Conservation (phyloP, 2,888 invertebrate species). For the Melinopterus prodromus region DNA sequence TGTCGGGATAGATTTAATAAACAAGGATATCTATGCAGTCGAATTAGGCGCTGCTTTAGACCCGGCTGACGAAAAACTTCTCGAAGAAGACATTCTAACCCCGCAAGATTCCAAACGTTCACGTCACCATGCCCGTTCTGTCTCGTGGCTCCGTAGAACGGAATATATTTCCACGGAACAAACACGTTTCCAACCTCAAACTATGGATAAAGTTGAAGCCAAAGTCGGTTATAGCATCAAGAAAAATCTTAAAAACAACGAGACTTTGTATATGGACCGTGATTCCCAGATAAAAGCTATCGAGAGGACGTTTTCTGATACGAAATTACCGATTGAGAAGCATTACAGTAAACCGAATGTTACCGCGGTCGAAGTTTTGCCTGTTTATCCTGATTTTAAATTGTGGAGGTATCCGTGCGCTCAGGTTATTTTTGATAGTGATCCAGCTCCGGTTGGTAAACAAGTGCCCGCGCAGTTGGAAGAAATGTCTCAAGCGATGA, state of each 20-base stretch:
- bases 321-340: conserved; percentile 82
- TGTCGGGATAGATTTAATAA: conserved; percentile 96
- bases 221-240: conserved; percentile 99
- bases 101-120: conserved; percentile 91
- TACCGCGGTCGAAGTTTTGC: conserved; percentile 85
- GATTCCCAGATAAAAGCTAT: conserved; percentile 98
- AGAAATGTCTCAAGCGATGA: conserved; percentile 99
- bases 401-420: conserved; percentile 99
- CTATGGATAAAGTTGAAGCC: conserved; percentile 97
- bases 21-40: conserved; percentile 90
- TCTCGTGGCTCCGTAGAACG: conserved; percentile 97
- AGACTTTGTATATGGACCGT: conserved; percentile 94
- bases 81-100: conserved; percentile 94
- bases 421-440: conserved; percentile 97
- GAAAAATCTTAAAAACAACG: conserved; percentile 81
- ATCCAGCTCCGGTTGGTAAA: conserved; percentile 92
- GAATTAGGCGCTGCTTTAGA: conserved; percentile 79
- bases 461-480: conserved; percentile 89
- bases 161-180: conserved; percentile 99
- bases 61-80: conserved; percentile 91
- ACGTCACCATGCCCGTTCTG: conserved; percentile 93
- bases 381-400: conserved; percentile 94
- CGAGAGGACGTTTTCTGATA: conserved; percentile 95
- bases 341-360: conserved; percentile 98
- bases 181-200: conserved; percentile 95